Evolutionary conservation across 2,797 vertebrate species (phyloP).

Genomic region (Botia almorhae): DNA sequence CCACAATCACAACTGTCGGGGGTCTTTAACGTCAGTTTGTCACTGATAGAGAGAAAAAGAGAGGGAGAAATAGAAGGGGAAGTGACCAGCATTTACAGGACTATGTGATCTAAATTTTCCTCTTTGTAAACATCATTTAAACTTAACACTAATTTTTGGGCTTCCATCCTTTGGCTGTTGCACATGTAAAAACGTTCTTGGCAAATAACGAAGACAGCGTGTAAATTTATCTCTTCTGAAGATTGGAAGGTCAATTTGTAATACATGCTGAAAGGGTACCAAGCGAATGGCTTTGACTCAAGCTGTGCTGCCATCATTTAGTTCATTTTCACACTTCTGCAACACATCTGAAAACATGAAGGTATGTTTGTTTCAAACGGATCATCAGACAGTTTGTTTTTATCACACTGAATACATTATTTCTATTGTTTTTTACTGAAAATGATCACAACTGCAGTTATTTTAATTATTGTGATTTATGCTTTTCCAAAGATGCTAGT

Average conservation of each 20-base stretch:
- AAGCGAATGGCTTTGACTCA: constrained; percentile 81
- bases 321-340: constrained; percentile 76
- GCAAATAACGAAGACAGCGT: background rate
- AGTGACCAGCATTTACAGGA: constrained; percentile 2
- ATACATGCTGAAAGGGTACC: constrained; percentile 18
- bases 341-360: constrained; percentile 72
- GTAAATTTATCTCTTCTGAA: constrained; percentile 34
- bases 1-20: constrained; percentile 59
- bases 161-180: background rate
- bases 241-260: constrained; percentile 8
- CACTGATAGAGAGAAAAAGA: constrained; percentile 67
- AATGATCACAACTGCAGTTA: no score
- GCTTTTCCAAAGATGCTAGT: no score
- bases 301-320: constrained; percentile 80
- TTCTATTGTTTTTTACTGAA: background rate
- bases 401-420: background rate
- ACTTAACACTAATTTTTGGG: constrained; percentile 31
- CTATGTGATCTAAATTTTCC: constrained; percentile 9
- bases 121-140: constrained; percentile 32
- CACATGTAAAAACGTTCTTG: constrained; percentile 41
- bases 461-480: no score
- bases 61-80: constrained; percentile 39
- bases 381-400: background rate
- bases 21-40: constrained; percentile 73
- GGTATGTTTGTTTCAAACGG: constrained; percentile 64